phyloP scores from a whole-genome alignment of 2,888 invertebrate genomes.

The Melinaea marsaeus region DNA sequence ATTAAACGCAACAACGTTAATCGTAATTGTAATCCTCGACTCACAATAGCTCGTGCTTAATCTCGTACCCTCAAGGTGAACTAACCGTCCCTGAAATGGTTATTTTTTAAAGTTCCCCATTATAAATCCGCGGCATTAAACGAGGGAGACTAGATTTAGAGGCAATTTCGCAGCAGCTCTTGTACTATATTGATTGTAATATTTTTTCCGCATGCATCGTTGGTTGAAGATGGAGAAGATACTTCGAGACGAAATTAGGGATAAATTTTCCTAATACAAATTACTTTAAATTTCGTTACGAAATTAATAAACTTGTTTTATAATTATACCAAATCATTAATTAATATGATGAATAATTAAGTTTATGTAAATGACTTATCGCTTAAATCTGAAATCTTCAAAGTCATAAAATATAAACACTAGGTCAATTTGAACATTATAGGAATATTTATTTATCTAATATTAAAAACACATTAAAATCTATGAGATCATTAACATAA shows the following conservation, averaged over 20 bases:
- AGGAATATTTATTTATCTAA: slow-evolving; percentile 23
- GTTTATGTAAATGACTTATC: background rate
- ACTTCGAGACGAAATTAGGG: slow-evolving; percentile 18
- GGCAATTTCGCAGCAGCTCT: slow-evolving; percentile 51
- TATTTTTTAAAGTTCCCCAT: slow-evolving; percentile 64
- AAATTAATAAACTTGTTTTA: too few species aligned
- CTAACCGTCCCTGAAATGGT: slow-evolving; percentile 68
- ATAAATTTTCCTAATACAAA: background rate
- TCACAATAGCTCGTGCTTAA: slow-evolving; percentile 56
- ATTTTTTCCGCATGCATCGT: slow-evolving; percentile 53
- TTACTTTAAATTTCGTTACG: background rate
- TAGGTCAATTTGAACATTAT: slow-evolving; percentile 19
- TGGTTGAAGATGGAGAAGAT: slow-evolving; percentile 41
- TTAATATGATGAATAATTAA: too few species aligned
- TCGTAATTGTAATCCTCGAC: slow-evolving; percentile 65
- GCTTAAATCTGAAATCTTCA: background rate
- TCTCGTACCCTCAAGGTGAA: slow-evolving; percentile 52
- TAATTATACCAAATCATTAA: too few species aligned
- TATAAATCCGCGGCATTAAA: slow-evolving; percentile 46
- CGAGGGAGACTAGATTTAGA: slow-evolving; percentile 57
- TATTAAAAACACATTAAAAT: slow-evolving; percentile 25
- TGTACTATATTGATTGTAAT: slow-evolving; percentile 62
- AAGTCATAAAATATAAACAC: slow-evolving; percentile 14
- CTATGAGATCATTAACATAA: slow-evolving; percentile 41
- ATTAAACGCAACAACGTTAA: slow-evolving; percentile 45